Evolutionary conservation across 2,113 vertebrate species (phyloP).

Genomic region (Urocolius indicus): DNA sequence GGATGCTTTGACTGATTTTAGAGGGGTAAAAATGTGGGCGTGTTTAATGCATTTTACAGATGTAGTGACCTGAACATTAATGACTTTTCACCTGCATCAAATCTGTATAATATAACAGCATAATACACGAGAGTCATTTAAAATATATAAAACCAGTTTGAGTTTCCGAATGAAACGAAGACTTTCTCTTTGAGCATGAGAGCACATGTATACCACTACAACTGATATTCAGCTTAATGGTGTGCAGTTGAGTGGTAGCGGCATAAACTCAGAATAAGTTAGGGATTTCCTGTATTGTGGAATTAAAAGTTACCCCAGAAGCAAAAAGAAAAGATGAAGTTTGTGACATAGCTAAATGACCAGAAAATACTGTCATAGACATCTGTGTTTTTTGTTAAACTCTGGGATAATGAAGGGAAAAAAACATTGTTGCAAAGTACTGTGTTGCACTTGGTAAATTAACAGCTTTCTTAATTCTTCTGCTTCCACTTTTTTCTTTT

Average conservation of each 20-base stretch:
- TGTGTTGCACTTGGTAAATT: not conserved
- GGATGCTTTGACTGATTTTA: not conserved
- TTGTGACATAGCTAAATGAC: not conserved
- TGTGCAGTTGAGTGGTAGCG: not conserved
- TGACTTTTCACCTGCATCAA: not conserved
- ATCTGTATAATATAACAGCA: not conserved
- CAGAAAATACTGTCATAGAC: not conserved
- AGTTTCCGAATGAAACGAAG: not conserved
- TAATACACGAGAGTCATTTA: not conserved
- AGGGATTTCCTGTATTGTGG: not conserved
- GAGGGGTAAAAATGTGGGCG: not conserved
- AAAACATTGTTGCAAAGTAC: not conserved
- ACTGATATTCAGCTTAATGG: not conserved
- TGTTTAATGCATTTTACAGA: not conserved
- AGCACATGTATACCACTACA: not conserved
- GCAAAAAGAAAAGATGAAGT: not conserved
- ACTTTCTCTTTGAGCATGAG: not conserved
- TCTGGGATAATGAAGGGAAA: not conserved
- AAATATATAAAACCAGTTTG: not conserved
- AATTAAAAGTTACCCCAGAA: not conserved
- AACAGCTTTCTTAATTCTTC: not conserved
- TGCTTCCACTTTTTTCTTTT: not conserved
- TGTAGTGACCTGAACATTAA: not conserved
- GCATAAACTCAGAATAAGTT: not conserved
- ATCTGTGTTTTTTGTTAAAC: not conserved